These are phyloP conservation scores for Sclerodermus sp. DNA, from an alignment of 2,888 invertebrate species.

Conservation along the genomic window DNA sequence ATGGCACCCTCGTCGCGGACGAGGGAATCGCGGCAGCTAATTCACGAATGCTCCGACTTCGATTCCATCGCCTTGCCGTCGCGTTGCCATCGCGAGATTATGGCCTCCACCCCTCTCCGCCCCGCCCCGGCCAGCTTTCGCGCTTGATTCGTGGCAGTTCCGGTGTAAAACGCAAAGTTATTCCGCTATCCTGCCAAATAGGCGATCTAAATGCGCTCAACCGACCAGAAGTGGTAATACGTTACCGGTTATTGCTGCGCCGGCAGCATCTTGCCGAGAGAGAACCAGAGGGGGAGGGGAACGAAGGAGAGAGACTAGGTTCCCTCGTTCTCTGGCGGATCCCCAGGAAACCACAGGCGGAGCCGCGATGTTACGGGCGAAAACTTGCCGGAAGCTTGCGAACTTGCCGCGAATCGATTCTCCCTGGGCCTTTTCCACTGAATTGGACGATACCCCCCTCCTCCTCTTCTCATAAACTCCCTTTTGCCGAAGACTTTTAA, in stretches of 20 bases:
- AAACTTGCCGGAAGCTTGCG: too few relatives aligned
- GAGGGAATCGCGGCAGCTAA: background rate
- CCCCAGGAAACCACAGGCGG: background rate
- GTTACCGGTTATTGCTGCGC: slow-evolving; percentile 49
- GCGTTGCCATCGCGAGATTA: slow-evolving; percentile 11
- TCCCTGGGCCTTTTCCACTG: too few relatives aligned
- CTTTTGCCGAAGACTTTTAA: too few relatives aligned
- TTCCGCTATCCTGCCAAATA: slow-evolving; percentile 48
- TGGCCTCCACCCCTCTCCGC: too few relatives aligned
- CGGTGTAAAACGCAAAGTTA: slow-evolving; percentile 46
- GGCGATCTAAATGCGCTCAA: slow-evolving; percentile 52
- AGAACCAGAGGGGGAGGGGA: slow-evolving; percentile 1
- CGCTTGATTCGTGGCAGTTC: slow-evolving; percentile 35
- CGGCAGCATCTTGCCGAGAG: slow-evolving; percentile 42
- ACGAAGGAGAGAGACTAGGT: too few relatives aligned
- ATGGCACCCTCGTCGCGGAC: too few relatives aligned
- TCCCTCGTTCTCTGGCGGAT: background rate
- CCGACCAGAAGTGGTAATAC: slow-evolving; percentile 51
- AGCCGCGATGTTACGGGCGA: too few relatives aligned
- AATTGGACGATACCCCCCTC: too few relatives aligned
- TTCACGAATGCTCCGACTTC: background rate
- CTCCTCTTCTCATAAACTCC: too few relatives aligned
- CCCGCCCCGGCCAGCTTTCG: slow-evolving; percentile 32
- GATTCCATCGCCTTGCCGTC: background rate
- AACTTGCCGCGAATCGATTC: too few relatives aligned